Percentiles rank a stretch among this genome's conserved stretches.
phyloP scores from a whole-genome alignment of 2,113 vertebrate species.

The Gobiocypris rarus region DNA sequence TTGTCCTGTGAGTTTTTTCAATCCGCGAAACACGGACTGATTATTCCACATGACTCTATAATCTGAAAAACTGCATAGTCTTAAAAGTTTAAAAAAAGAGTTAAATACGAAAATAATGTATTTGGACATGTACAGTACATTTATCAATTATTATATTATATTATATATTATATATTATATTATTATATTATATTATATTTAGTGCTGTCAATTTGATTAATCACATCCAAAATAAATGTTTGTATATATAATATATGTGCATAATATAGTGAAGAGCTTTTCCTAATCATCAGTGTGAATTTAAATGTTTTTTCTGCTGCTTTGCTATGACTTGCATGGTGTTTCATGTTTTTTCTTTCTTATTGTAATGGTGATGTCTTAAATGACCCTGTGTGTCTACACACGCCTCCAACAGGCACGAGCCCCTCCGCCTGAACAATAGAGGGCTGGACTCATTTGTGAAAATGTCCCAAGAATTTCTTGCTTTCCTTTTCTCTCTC shows the following conservation, averaged over 20 bases:
- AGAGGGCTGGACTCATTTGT: slow-evolving; percentile 38
- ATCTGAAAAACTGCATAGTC: background rate
- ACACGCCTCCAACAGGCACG: slow-evolving; percentile 10
- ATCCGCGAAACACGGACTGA: background rate
- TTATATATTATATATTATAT: too few relatives aligned
- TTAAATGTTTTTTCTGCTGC: background rate
- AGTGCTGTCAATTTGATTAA: too few relatives aligned
- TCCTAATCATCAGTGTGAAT: background rate
- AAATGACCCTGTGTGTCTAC: background rate
- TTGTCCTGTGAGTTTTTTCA: background rate
- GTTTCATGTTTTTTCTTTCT: background rate
- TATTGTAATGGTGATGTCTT: slow-evolving; percentile 19
- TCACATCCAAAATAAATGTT: too few relatives aligned
- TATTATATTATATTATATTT: background rate
- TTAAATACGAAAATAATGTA: too few relatives aligned
- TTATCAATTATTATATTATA: background rate
- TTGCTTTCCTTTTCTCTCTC: slow-evolving; percentile 38
- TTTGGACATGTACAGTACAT: too few relatives aligned
- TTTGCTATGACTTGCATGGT: background rate
- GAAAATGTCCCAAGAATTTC: slow-evolving; percentile 32
- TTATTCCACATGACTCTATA: background rate
- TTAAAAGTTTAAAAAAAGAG: background rate
- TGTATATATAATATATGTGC: too few relatives aligned
- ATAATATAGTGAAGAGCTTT: background rate
- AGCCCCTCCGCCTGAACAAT: slow-evolving; percentile 17